These are phyloP conservation scores for Acromyrmex echinatior DNA, from an alignment of 1,140 invertebrate genomes.

Conservation along the genomic window DNA sequence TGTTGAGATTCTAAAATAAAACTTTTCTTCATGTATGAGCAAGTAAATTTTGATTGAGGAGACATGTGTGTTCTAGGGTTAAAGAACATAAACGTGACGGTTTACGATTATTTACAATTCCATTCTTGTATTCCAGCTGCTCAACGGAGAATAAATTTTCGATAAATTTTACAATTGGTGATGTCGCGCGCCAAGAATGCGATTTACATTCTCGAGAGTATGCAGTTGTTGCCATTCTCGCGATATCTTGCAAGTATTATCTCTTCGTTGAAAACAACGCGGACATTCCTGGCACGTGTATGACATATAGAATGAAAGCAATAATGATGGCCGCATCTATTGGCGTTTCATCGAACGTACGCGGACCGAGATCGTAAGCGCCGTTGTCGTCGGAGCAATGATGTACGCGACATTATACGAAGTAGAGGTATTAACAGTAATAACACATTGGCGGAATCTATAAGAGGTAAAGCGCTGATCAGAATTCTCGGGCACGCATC, in stretches of 20 bases:
- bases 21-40: too few relatives aligned
- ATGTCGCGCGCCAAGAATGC: background rate
- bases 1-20: too few relatives aligned
- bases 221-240: background rate
- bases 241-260: slow-evolving; percentile 39
- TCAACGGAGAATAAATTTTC: background rate
- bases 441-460: slow-evolving; percentile 73
- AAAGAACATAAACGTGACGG: slow-evolving; percentile 13
- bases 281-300: background rate
- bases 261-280: slow-evolving; percentile 24
- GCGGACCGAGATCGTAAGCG: slow-evolving; percentile 22
- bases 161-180: slow-evolving; percentile 5
- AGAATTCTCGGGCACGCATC: slow-evolving; percentile 76
- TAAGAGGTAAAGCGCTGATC: slow-evolving; percentile 77
- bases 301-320: slow-evolving; percentile 40
- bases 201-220: slow-evolving; percentile 22
- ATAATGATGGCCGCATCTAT: slow-evolving; percentile 37
- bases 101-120: slow-evolving; percentile 7
- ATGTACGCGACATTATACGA: slow-evolving; percentile 61
- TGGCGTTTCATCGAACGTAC: slow-evolving; percentile 13
- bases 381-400: slow-evolving; percentile 56
- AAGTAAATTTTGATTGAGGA: too few relatives aligned
- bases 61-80: background rate
- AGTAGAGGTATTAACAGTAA: slow-evolving; percentile 74
- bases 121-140: background rate